These are phyloP conservation scores for Crocuta crocuta DNA, from an alignment of 2,113 vertebrate species.

Conservation along the genomic window DNA sequence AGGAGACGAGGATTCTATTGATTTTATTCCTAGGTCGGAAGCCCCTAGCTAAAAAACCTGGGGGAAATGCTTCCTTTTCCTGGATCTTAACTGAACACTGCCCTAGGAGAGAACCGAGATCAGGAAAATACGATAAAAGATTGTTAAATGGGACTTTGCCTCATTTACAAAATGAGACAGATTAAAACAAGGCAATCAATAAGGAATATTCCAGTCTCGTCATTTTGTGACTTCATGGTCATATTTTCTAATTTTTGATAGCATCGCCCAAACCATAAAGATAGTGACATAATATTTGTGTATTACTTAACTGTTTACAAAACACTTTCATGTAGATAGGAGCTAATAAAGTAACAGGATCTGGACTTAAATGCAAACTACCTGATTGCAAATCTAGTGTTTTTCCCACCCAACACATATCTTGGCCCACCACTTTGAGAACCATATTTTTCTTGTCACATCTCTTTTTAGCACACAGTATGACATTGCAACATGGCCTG, in stretches of 20 bases:
- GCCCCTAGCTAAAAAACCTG: background rate
- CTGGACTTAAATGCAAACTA: conserved; percentile 26
- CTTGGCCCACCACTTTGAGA: conserved; percentile 45
- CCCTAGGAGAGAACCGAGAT: conserved; percentile 1
- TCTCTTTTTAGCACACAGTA: conserved; percentile 25
- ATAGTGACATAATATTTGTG: background rate
- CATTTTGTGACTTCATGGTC: background rate
- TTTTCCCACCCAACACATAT: background rate
- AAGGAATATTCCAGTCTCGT: conserved; percentile 12
- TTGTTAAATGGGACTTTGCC: background rate
- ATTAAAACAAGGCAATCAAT: conserved; percentile 42
- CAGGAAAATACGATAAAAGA: background rate
- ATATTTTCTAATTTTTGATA: conserved; percentile 59
- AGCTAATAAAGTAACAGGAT: background rate
- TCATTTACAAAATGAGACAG: conserved; percentile 46
- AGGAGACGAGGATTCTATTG: conserved; percentile 33
- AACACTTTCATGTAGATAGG: background rate
- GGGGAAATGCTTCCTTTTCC: background rate
- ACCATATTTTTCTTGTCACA: conserved; percentile 68
- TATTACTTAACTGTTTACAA: conserved; percentile 26
- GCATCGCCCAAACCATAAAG: background rate
- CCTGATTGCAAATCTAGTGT: background rate
- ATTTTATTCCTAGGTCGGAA: conserved; percentile 53
- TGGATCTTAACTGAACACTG: conserved; percentile 19
- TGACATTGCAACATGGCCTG: conserved; percentile 45